Evolutionary conservation across 1,140 invertebrate species (phyloP).

Genomic region (Drosophila lacteicornis): DNA sequence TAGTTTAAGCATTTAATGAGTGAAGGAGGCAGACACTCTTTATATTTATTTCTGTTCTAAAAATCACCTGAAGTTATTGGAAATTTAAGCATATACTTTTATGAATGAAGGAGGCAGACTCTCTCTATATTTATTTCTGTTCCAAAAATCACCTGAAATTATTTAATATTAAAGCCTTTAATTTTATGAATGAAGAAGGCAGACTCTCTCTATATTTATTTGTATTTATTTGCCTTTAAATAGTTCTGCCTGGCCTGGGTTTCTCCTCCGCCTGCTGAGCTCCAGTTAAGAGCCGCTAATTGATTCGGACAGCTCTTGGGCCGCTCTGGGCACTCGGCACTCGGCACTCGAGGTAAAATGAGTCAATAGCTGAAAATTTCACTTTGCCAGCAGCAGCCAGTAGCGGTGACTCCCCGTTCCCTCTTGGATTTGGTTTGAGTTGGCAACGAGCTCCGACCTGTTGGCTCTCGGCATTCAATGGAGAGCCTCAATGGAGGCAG

Average conservation of each 20-base stretch:
- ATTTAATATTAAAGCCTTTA: too few species aligned
- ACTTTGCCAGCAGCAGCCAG: constrained; percentile 33
- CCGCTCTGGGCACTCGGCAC: background rate
- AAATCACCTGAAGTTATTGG: too few species aligned
- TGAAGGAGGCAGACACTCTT: too few species aligned
- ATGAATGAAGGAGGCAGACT: too few species aligned
- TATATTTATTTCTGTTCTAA: too few species aligned
- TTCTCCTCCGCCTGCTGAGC: constrained; percentile 35
- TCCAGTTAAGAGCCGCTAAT: constrained; percentile 61
- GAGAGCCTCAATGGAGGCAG: background rate
- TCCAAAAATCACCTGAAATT: too few species aligned
- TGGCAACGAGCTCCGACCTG: constrained; percentile 25
- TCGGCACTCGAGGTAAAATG: constrained; percentile 33
- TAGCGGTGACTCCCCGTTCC: constrained; percentile 30
- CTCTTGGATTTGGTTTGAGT: constrained; percentile 9
- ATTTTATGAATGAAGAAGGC: too few species aligned
- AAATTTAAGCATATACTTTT: too few species aligned
- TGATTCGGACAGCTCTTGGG: constrained; percentile 48
- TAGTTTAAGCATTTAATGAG: background rate
- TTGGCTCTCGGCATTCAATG: constrained; percentile 5
- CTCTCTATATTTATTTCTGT: too few species aligned
- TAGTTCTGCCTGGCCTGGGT: constrained; percentile 16
- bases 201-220: too few species aligned
- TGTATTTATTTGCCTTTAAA: constrained; percentile 17
- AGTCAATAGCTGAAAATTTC: constrained; percentile 59